Conservation (phyloP, 2,888 invertebrate genomes). For the Steinernema carpocapsae region DNA sequence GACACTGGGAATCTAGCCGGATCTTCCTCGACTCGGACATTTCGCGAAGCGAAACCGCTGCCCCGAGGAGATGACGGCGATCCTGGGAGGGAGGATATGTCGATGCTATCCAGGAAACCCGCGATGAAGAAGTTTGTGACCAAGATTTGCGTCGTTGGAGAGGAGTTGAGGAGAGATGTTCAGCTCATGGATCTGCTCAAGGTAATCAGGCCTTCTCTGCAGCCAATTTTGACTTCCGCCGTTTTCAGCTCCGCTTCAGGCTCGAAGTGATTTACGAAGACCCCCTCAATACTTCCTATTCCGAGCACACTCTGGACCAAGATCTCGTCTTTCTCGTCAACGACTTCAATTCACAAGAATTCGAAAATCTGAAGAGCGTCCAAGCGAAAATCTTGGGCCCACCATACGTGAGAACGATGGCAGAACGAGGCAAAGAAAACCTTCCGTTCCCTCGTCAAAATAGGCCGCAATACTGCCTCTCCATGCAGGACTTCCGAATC, state of each 20-base stretch:
- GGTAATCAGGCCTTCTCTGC: no score
- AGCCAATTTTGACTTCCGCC: not conserved
- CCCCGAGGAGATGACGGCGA: not conserved
- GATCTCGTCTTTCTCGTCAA: slow-evolving; percentile 2
- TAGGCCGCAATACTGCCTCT: not conserved
- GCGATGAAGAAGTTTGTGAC: not conserved
- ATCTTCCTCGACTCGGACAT: no score
- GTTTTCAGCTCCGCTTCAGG: not conserved
- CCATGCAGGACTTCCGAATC: not conserved
- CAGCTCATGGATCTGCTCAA: not conserved
- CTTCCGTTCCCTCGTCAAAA: not conserved
- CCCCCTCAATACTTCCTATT: no score
- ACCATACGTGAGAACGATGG: not conserved
- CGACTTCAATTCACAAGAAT: not conserved
- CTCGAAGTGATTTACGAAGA: not conserved
- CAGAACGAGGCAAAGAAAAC: not conserved
- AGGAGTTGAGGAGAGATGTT: not conserved
- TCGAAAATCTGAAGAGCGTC: not conserved
- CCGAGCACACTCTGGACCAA: not conserved
- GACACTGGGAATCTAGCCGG: no score
- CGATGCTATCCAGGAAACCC: not conserved
- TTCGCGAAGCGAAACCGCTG: not conserved
- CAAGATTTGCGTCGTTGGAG: not conserved
- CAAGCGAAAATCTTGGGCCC: not conserved
- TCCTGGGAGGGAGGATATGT: slow-evolving; percentile 5